Evolutionary conservation across 2,888 invertebrate species (phyloP).

Genomic region (Eubasilissa splendida): DNA sequence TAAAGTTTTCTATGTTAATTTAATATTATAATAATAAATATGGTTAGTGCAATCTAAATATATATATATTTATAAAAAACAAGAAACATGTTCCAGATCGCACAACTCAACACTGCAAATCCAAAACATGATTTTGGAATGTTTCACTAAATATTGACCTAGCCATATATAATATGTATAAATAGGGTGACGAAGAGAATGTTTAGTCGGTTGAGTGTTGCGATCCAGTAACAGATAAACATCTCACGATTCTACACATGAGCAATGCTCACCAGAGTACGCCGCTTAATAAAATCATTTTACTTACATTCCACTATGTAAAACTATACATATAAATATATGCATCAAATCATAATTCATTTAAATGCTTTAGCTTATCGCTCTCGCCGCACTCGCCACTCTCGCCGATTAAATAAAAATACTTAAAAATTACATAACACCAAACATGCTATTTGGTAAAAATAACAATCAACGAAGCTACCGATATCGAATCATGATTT

Average conservation of each 20-base stretch:
- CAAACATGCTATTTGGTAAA: conserved; percentile 54
- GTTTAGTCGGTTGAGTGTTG: conserved; percentile 19
- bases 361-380: conserved; percentile 55
- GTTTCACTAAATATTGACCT: conserved; percentile 56
- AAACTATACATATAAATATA: conserved; percentile 55
- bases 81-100: conserved; percentile 48
- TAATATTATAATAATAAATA: conserved; percentile 69
- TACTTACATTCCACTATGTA: conserved; percentile 47
- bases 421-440: conserved; percentile 56
- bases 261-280: not conserved
- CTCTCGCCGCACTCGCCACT: conserved; percentile 49
- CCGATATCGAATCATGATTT: conserved; percentile 42
- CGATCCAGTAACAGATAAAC: conserved; percentile 8
- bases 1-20: conserved; percentile 64
- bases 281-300: conserved; percentile 4
- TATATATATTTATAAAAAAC: conserved; percentile 46
- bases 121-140: conserved; percentile 57
- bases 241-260: not conserved
- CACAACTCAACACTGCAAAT: conserved; percentile 38
- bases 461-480: conserved; percentile 56
- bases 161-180: conserved; percentile 47
- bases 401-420: conserved; percentile 55
- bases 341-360: conserved; percentile 50
- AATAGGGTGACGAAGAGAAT: conserved; percentile 45
- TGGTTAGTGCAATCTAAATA: conserved; percentile 60